A percentile compares a stretch with the other conserved stretches of the same genome.
Conservation (phyloP, 2,888 invertebrate species). For the Parapristionchus giblindavisi region DNA sequence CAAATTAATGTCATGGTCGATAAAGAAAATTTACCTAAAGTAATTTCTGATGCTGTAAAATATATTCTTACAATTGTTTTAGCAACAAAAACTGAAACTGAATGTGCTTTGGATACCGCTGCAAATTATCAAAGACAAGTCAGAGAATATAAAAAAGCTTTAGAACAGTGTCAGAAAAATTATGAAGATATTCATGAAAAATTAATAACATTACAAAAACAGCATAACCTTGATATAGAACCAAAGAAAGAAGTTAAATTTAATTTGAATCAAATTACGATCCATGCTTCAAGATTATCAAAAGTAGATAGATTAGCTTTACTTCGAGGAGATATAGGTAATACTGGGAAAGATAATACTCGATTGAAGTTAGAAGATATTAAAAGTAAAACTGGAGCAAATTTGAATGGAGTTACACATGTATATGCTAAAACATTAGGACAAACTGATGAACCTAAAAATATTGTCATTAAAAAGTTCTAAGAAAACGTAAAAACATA, state of each 20-base stretch:
- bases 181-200: not conserved
- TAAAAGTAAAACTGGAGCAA: conserved; percentile 25
- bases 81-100: not conserved
- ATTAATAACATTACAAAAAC: not conserved
- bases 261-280: conserved; percentile 1
- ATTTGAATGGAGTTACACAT: conserved; percentile 22
- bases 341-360: conserved; percentile 21
- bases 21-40: conserved; percentile 11
- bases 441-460: conserved; percentile 25
- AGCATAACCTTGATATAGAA: not conserved
- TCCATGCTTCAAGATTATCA: conserved; percentile 24
- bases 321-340: conserved; percentile 22
- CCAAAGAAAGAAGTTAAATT: not conserved
- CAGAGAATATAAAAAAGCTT: conserved; percentile 2
- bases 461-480: conserved; percentile 16
- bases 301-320: conserved; percentile 15
- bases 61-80: not conserved
- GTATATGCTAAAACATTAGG: conserved; percentile 24
- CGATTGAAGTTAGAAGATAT: conserved; percentile 14
- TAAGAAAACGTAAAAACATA: not conserved
- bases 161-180: not conserved
- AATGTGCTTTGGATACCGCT: not conserved
- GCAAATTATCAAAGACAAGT: not conserved
- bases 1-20: not conserved
- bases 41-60: not conserved